phyloP scores from a whole-genome alignment of 1,140 invertebrate species.

The Drosophila albomicans region DNA sequence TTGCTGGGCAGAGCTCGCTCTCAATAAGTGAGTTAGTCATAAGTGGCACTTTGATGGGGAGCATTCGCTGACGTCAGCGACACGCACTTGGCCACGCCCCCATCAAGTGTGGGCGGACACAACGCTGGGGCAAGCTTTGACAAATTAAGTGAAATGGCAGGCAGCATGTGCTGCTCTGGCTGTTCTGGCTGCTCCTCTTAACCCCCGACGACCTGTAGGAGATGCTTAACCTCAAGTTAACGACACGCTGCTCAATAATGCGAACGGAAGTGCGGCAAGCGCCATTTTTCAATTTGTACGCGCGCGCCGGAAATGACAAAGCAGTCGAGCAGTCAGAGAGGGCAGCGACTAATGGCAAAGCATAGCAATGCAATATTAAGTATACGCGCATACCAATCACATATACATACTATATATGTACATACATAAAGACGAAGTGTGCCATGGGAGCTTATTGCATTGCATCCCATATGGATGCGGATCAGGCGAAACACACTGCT shows the following conservation, averaged over 20 bases:
- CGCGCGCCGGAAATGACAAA: conserved; percentile 67
- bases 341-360: conserved; percentile 25
- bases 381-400: neutral
- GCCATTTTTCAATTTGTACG: conserved; percentile 77
- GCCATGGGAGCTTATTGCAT: conserved; percentile 56
- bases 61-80: conserved; percentile 62
- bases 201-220: neutral
- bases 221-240: conserved; percentile 55
- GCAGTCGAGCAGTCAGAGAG: conserved; percentile 16
- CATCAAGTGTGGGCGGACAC: conserved; percentile 4
- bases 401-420: neutral
- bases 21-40: conserved; percentile 35
- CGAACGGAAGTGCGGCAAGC: conserved; percentile 70
- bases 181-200: no score
- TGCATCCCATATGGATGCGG: conserved; percentile 38
- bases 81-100: conserved; percentile 51
- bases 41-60: conserved; percentile 34
- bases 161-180: conserved; percentile 29
- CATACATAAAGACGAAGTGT: neutral
- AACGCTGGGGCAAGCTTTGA: conserved; percentile 30
- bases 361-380: conserved; percentile 15
- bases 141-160: conserved; percentile 67
- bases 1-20: conserved; percentile 24
- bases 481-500: conserved; percentile 11
- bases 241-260: conserved; percentile 67